Evolutionary conservation across 2,797 vertebrate species (phyloP).

Genomic region (Tangara arthus): DNA sequence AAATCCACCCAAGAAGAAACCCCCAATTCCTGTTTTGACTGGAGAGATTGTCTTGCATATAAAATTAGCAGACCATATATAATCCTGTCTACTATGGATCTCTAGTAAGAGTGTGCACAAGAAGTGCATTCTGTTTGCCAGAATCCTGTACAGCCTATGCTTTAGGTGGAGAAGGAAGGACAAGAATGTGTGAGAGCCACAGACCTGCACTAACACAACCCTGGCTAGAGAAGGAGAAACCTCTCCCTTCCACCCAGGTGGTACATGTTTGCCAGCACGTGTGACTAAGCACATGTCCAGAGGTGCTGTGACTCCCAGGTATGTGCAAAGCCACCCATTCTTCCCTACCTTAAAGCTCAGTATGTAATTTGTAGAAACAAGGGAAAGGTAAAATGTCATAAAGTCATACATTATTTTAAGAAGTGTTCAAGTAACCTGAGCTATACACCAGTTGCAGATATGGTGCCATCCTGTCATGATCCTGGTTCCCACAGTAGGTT

Average conservation of each 20-base stretch:
- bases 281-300: background rate
- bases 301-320: background rate
- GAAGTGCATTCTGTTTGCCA: background rate
- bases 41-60: background rate
- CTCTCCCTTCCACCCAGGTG: background rate
- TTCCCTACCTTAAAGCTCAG: background rate
- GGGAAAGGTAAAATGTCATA: background rate
- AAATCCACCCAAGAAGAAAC: background rate
- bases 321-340: background rate
- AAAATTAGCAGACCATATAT: background rate
- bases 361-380: background rate
- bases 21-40: background rate
- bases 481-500: background rate
- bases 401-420: background rate
- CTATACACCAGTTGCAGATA: background rate
- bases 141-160: background rate
- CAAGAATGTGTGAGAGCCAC: background rate
- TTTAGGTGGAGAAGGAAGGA: background rate
- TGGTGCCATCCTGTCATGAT: background rate
- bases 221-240: background rate
- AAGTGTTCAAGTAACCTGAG: background rate
- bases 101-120: background rate
- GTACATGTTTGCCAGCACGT: background rate
- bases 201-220: background rate
- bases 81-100: background rate